phyloP scores from a whole-genome alignment of 2,797 vertebrate species.

The Alfaro cultratus region DNA sequence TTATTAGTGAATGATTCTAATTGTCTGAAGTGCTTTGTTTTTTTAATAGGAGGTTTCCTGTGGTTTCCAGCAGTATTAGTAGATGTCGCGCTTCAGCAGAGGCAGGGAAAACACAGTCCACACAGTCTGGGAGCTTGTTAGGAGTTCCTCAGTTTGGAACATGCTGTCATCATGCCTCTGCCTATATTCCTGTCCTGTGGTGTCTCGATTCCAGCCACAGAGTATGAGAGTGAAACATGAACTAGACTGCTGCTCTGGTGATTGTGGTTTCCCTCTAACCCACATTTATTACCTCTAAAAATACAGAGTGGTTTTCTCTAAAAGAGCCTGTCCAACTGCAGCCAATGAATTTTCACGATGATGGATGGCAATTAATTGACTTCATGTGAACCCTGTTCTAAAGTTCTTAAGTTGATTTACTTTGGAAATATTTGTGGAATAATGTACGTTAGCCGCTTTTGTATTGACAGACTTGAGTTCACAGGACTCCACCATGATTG shows the following conservation, averaged over 20 bases:
- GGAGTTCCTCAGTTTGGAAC: slow-evolving; percentile 44
- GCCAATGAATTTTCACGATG: slow-evolving; percentile 60
- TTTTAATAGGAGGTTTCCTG: slow-evolving; percentile 6
- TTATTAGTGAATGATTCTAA: slow-evolving; percentile 13
- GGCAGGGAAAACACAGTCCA: slow-evolving; percentile 14
- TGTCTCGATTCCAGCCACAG: slow-evolving; percentile 51
- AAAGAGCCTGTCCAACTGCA: slow-evolving; percentile 61
- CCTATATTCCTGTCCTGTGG: slow-evolving; percentile 55
- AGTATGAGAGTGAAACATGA: slow-evolving; percentile 73
- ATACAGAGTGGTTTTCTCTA: slow-evolving; percentile 75
- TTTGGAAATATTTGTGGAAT: slow-evolving; percentile 6
- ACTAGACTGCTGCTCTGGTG: slow-evolving; percentile 63
- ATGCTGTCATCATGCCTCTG: slow-evolving; percentile 54
- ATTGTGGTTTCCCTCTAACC: slow-evolving; percentile 67
- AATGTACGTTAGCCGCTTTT: neutral
- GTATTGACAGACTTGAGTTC: slow-evolving; percentile 30
- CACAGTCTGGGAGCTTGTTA: slow-evolving; percentile 41
- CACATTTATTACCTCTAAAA: slow-evolving; percentile 82
- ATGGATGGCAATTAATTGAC: slow-evolving; percentile 30
- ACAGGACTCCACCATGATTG: neutral
- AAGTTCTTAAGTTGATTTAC: slow-evolving; percentile 18
- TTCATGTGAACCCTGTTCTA: slow-evolving; percentile 29
- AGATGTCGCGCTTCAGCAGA: slow-evolving; percentile 19
- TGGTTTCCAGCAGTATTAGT: slow-evolving; percentile 13
- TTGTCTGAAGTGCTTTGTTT: slow-evolving; percentile 14